Percentiles rank a stretch among this genome's conserved stretches.
phyloP scores from a whole-genome alignment of 2,797 vertebrate genomes.

The Enteromius viviparus region DNA sequence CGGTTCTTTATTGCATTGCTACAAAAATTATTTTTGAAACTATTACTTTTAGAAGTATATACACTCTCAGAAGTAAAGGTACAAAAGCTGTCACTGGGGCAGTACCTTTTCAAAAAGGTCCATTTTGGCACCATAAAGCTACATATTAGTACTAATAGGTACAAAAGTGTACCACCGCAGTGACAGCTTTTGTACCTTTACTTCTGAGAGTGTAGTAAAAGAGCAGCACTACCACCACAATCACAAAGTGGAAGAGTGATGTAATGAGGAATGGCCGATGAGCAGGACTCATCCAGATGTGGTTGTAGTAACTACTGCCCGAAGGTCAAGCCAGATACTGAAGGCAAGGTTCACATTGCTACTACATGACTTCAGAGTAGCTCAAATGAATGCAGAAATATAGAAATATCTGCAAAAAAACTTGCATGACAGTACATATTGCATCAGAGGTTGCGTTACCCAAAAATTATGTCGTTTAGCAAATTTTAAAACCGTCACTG shows the following conservation, averaged over 20 bases:
- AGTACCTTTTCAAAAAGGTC: too few relatives aligned
- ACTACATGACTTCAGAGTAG: not conserved
- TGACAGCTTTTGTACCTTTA: too few relatives aligned
- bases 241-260: not conserved
- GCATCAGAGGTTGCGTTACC: conserved; percentile 2
- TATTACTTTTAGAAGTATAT: not conserved
- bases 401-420: not conserved
- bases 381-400: not conserved
- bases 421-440: not conserved
- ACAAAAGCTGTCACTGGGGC: too few relatives aligned
- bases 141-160: too few relatives aligned
- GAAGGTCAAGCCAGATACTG: not conserved
- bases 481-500: not conserved
- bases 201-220: not conserved
- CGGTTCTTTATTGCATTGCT: not conserved
- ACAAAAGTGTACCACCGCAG: too few relatives aligned
- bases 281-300: conserved; percentile 4
- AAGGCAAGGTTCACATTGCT: not conserved
- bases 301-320: conserved; percentile 2
- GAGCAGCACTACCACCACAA: not conserved
- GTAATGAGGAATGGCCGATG: not conserved
- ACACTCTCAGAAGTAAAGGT: not conserved
- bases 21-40: not conserved
- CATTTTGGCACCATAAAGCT: too few relatives aligned
- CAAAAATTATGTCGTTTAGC: not conserved